Conservation (phyloP, 2,113 vertebrate species). For the Saccopteryx leptura region DNA sequence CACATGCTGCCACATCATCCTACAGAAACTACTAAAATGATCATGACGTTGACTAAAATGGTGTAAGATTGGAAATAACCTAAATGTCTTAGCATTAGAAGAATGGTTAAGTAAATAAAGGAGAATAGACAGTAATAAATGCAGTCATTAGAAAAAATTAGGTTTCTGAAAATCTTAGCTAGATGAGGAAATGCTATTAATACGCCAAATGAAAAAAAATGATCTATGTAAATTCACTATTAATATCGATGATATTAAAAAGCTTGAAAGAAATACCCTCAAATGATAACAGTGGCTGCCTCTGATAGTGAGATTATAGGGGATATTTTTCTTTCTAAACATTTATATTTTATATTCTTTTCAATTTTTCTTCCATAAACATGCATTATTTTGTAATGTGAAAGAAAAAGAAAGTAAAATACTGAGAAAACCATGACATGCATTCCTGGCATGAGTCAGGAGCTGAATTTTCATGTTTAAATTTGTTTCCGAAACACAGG, state of each 20-base stretch:
- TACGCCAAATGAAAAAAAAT: neutral
- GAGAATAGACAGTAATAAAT: slow-evolving; percentile 18
- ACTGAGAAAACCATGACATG: slow-evolving; percentile 61
- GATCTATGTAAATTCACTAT: slow-evolving; percentile 32
- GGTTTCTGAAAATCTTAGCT: slow-evolving; percentile 35
- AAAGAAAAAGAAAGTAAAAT: slow-evolving; percentile 69
- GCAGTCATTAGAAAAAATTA: slow-evolving; percentile 6
- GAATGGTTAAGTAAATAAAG: slow-evolving; percentile 29
- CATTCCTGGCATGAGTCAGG: slow-evolving; percentile 73
- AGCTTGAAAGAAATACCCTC: neutral
- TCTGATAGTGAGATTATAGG: neutral
- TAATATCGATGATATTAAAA: slow-evolving; percentile 16
- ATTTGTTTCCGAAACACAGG: slow-evolving; percentile 76
- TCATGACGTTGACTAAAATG: neutral
- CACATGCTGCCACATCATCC: too few relatives aligned
- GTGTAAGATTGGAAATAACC: neutral
- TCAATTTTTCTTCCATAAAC: slow-evolving; percentile 6
- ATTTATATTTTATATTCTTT: slow-evolving; percentile 39
- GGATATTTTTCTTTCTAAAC: neutral
- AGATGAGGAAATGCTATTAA: slow-evolving; percentile 41
- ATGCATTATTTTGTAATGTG: slow-evolving; percentile 57
- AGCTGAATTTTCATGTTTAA: slow-evolving; percentile 78
- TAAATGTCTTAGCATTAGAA: neutral
- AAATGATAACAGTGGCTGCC: neutral
- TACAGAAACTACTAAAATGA: neutral